A percentile compares a stretch with the other conserved stretches of the same genome.
phyloP scores from a whole-genome alignment of 1,140 invertebrate species.

The Heliothis subflexa region DNA sequence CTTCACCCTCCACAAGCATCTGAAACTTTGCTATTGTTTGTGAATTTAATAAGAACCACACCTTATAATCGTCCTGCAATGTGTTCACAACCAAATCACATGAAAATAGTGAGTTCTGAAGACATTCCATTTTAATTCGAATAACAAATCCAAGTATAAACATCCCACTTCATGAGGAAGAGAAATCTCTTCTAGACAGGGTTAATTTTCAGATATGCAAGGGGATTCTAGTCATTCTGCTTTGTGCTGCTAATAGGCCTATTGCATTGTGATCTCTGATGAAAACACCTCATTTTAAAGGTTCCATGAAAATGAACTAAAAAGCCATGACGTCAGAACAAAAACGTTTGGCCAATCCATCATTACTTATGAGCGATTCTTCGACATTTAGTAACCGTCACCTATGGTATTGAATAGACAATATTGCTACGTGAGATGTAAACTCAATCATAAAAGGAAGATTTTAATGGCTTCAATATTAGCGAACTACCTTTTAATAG shows the following conservation, averaged over 20 bases:
- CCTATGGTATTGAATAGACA: background rate
- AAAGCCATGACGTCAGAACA: slow-evolving; percentile 10
- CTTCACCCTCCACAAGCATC: background rate
- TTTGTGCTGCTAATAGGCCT: background rate
- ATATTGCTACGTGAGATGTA: background rate
- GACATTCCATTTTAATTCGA: too few relatives aligned
- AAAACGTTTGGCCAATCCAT: background rate
- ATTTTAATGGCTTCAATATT: background rate
- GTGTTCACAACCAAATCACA: background rate
- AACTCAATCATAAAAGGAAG: background rate
- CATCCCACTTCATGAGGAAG: too few relatives aligned
- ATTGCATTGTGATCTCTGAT: slow-evolving; percentile 4
- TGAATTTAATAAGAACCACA: background rate
- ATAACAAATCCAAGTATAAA: too few relatives aligned
- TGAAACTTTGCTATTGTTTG: background rate
- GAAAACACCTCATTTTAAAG: background rate
- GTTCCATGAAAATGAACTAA: background rate
- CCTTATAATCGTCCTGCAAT: background rate
- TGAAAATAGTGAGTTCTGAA: too few relatives aligned
- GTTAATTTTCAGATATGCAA: too few relatives aligned
- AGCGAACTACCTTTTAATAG: slow-evolving; percentile 2
- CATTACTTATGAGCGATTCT: slow-evolving; percentile 12
- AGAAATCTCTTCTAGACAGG: too few relatives aligned
- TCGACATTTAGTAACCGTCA: background rate
- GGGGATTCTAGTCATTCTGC: too few relatives aligned